phyloP scores from a whole-genome alignment of 2,113 vertebrate species.

The Deroptyus accipitrinus region DNA sequence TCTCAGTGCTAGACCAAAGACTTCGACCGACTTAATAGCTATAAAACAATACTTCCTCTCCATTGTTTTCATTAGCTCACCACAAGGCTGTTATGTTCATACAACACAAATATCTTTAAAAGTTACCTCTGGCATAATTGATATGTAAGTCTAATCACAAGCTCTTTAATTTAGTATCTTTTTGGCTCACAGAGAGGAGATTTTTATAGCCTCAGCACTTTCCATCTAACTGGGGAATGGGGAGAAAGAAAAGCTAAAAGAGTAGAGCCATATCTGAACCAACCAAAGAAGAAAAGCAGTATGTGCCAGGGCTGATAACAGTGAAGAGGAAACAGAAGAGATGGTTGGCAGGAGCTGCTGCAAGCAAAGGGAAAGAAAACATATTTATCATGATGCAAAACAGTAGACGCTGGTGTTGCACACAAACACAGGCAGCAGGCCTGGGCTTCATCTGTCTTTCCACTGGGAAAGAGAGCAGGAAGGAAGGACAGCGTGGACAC shows the following conservation, averaged over 20 bases:
- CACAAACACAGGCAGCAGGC: rapidly evolving
- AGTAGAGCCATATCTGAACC: background rate
- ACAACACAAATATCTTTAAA: background rate
- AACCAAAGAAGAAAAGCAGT: background rate
- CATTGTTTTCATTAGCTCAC: background rate
- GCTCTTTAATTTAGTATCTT: background rate
- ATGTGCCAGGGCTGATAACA: background rate
- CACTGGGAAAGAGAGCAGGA: background rate
- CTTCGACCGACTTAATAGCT: background rate
- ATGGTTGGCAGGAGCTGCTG: background rate
- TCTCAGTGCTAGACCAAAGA: background rate
- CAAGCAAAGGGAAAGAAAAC: background rate
- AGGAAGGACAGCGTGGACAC: background rate
- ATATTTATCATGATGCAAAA: background rate
- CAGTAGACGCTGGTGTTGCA: background rate
- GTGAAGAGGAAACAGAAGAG: background rate
- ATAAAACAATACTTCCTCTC: background rate
- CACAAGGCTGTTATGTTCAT: background rate
- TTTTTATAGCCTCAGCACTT: background rate
- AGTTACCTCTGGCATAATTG: background rate
- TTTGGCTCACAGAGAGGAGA: background rate
- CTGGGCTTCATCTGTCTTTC: background rate
- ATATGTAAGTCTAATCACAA: background rate
- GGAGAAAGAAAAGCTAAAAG: background rate
- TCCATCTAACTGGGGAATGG: background rate